Percentiles rank a stretch among this genome's conserved stretches.
phyloP scores from a whole-genome alignment of 2,888 invertebrate species.

The Drosophila pullipes region DNA sequence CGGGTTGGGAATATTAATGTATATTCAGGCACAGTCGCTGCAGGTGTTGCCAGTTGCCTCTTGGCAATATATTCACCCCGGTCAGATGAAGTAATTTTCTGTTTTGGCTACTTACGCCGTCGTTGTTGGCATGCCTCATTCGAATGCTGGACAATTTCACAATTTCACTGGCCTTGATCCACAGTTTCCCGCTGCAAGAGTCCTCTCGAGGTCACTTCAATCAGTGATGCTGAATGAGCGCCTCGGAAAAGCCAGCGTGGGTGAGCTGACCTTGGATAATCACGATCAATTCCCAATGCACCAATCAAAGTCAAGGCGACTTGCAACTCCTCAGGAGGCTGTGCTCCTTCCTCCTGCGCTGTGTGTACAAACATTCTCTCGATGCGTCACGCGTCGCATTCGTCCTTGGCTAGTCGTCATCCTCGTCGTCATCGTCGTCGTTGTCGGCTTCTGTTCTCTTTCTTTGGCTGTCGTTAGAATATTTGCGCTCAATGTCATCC shows the following conservation, averaged over 20 bases:
- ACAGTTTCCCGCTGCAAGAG: conserved; percentile 34
- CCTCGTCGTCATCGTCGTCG: conserved; percentile 25
- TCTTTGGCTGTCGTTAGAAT: conserved; percentile 59
- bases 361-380: conserved; percentile 76
- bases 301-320: conserved; percentile 69
- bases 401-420: conserved; percentile 60
- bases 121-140: conserved; percentile 59
- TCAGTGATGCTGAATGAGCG: conserved; percentile 29
- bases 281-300: conserved; percentile 41
- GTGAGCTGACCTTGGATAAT: conserved; percentile 63
- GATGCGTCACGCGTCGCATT: conserved; percentile 70
- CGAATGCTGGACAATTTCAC: conserved; percentile 57
- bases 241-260: conserved; percentile 49
- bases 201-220: conserved; percentile 48
- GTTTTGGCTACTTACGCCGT: conserved; percentile 36
- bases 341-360: conserved; percentile 59
- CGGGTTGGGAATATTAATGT: conserved; percentile 42
- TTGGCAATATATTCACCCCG: conserved; percentile 13
- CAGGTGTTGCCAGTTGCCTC: conserved; percentile 48
- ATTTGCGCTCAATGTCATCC: conserved; percentile 66
- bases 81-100: conserved; percentile 64
- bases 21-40: conserved; percentile 30
- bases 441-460: conserved; percentile 62
- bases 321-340: conserved; percentile 38
- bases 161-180: conserved; percentile 76